These are phyloP conservation scores for Syrphus vitripennis DNA, from an alignment of 2,888 invertebrate species.

Conservation along the genomic window DNA sequence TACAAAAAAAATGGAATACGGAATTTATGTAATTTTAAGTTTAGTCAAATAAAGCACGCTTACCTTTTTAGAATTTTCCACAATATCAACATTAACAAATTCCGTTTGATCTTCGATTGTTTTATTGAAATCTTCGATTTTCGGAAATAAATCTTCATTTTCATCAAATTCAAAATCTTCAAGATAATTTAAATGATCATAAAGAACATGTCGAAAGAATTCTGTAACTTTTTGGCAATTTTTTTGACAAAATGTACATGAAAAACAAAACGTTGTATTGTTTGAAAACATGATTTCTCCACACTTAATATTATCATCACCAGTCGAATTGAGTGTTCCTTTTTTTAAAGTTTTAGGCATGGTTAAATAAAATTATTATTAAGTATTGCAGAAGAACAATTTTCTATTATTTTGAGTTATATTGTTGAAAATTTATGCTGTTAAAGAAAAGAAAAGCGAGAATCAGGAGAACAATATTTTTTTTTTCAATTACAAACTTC, in stretches of 20 bases:
- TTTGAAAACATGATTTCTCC: constrained; percentile 59
- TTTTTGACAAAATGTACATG: constrained; percentile 52
- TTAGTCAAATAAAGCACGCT: neutral
- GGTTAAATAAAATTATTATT: neutral
- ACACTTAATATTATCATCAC: constrained; percentile 53
- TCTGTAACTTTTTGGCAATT: constrained; percentile 42
- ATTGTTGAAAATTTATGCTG: too few species aligned
- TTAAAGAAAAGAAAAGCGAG: too few species aligned
- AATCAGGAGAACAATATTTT: too few species aligned
- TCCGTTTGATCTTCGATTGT: neutral
- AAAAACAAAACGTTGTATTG: constrained; percentile 53
- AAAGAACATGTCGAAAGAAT: constrained; percentile 58
- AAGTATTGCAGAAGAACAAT: neutral
- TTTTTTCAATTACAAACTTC: too few species aligned
- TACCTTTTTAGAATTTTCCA: constrained; percentile 2
- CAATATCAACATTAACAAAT: constrained; percentile 11
- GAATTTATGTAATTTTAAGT: too few species aligned
- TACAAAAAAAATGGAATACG: too few species aligned
- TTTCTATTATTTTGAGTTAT: too few species aligned
- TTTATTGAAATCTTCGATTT: constrained; percentile 1
- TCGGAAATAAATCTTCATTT: constrained; percentile 25
- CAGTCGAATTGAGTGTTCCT: neutral
- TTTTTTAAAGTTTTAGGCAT: constrained; percentile 35
- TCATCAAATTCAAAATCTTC: constrained; percentile 54
- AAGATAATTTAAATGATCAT: constrained; percentile 61